Percentiles rank a stretch among this genome's conserved stretches.
These are phyloP conservation scores for Halictus quadricinctus DNA, from an alignment of 2,888 invertebrate genomes.

Conservation along the genomic window DNA sequence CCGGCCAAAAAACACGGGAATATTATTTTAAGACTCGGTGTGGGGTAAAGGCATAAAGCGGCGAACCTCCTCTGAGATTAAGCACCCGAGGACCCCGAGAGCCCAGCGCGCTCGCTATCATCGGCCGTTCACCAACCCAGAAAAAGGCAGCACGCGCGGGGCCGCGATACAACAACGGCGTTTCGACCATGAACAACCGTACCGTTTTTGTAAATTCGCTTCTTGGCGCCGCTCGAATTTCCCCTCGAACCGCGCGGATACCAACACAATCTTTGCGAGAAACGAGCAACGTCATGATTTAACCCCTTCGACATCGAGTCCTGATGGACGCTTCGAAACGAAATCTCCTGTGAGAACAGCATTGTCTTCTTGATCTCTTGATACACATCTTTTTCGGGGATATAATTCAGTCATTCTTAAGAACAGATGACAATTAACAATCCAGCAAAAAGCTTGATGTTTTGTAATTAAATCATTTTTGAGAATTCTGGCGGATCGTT, in stretches of 20 bases:
- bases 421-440: no score
- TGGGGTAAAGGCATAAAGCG: slow-evolving; percentile 79
- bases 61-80: slow-evolving; percentile 82
- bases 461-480: no score
- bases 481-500: no score
- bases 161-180: slow-evolving; percentile 43
- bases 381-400: no score
- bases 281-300: background rate
- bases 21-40: slow-evolving; percentile 82
- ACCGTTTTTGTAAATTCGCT: slow-evolving; percentile 15
- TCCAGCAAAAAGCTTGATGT: no score
- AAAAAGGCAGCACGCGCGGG: slow-evolving; percentile 65
- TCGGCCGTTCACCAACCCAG: slow-evolving; percentile 55
- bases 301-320: no score
- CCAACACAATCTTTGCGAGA: background rate
- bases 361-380: no score
- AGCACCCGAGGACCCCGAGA: slow-evolving; percentile 68
- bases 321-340: no score
- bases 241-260: background rate
- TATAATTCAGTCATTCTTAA: no score
- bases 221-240: background rate
- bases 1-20: slow-evolving; percentile 76
- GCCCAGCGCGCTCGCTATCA: slow-evolving; percentile 56
- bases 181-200: background rate
- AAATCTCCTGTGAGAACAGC: no score